Evolutionary conservation across 2,113 vertebrate genomes (phyloP).

Genomic region (Naja naja): DNA sequence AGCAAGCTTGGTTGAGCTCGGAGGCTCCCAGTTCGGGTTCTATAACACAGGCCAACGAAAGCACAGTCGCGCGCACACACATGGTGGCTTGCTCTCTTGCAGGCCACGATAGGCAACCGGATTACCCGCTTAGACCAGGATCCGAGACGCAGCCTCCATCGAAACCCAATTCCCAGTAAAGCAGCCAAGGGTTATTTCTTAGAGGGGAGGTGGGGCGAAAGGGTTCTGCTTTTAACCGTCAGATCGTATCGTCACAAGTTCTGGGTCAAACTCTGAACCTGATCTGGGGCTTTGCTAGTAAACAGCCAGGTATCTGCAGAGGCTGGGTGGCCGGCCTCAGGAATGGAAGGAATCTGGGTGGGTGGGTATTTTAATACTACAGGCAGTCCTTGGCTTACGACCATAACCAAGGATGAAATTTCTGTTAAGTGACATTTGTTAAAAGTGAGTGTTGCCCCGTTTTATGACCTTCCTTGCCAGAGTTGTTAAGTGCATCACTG

Average conservation of each 20-base stretch:
- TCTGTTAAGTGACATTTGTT: not conserved
- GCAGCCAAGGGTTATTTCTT: not conserved
- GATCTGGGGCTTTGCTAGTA: not conserved
- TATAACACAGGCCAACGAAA: not conserved
- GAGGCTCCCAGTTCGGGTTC: too few species aligned
- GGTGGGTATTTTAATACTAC: not conserved
- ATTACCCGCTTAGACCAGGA: too few species aligned
- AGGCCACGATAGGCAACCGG: not conserved
- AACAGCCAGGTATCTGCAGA: not conserved
- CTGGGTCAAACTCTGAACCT: not conserved
- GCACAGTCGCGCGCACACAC: not conserved
- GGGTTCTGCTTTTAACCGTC: not conserved
- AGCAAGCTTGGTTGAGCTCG: not conserved
- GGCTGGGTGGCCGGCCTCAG: not conserved
- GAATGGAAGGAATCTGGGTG: rapidly evolving
- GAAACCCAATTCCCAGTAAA: not conserved
- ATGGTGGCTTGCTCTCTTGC: too few species aligned
- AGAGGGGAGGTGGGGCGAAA: not conserved
- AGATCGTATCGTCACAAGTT: not conserved
- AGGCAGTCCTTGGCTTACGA: too few species aligned
- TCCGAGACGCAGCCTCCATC: not conserved
- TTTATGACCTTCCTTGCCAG: not conserved
- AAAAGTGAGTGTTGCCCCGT: not conserved
- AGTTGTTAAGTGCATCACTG: not conserved
- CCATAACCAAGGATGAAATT: too few species aligned